Evolutionary conservation across 2,113 vertebrate genomes (phyloP).

Genomic region (Irena cyanogastra): DNA sequence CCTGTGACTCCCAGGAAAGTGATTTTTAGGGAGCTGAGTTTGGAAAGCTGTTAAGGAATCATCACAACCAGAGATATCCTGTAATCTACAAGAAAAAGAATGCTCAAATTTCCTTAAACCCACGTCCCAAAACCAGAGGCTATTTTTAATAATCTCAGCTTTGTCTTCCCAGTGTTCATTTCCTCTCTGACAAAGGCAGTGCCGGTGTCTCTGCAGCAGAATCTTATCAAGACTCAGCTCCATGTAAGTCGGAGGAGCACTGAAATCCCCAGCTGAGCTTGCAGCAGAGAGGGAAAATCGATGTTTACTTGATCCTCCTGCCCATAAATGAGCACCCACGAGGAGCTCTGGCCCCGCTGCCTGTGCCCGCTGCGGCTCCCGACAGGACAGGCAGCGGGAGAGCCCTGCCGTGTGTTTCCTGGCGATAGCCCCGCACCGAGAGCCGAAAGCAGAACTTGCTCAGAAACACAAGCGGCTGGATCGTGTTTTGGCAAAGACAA

Average conservation of each 20-base stretch:
- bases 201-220: not conserved
- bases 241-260: not conserved
- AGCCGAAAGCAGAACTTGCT: not conserved
- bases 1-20: not conserved
- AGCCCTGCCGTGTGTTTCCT: conserved; percentile 10
- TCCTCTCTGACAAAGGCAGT: not conserved
- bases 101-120: not conserved
- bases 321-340: not conserved
- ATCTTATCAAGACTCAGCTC: not conserved
- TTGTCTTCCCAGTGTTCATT: not conserved
- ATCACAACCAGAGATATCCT: not conserved
- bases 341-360: not conserved
- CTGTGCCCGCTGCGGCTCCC: rapidly evolving
- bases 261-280: not conserved
- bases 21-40: not conserved
- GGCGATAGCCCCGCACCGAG: not conserved
- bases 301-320: not conserved
- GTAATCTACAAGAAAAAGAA: not conserved
- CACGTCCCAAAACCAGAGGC: not conserved
- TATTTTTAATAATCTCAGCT: not conserved
- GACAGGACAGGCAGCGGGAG: not conserved
- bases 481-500: not conserved
- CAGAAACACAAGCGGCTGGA: not conserved
- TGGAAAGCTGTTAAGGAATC: not conserved
- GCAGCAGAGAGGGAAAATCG: not conserved